A percentile compares a stretch with the other conserved stretches of the same genome.
Evolutionary conservation across 1,140 invertebrate species (phyloP).

Genomic region (Marisa cornuarietis): DNA sequence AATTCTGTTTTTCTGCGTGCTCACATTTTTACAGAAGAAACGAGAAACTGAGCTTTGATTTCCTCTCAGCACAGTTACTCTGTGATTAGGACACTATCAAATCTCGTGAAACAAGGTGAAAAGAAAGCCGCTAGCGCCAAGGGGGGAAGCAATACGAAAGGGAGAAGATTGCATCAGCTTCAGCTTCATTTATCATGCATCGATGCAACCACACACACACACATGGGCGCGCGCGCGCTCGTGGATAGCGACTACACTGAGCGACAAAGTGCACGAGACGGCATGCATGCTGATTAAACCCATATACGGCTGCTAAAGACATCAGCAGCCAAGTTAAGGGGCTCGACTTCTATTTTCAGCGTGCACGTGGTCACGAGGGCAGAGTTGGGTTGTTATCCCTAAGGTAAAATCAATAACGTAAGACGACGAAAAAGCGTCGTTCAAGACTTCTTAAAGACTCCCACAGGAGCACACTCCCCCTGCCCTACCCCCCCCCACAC

Average conservation of each 20-base stretch:
- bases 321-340: background rate
- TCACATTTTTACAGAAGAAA: too few relatives aligned
- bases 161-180: background rate
- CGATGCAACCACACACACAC: background rate
- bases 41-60: too few relatives aligned
- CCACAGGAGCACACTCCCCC: background rate
- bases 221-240: background rate
- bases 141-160: background rate
- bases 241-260: slow-evolving; percentile 1
- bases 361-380: background rate
- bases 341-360: background rate
- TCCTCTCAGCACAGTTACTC: background rate
- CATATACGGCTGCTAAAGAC: background rate
- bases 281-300: background rate
- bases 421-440: background rate
- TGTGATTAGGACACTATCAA: background rate
- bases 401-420: background rate
- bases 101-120: background rate
- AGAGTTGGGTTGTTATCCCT: too few relatives aligned
- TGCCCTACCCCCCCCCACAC: background rate
- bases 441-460: too few relatives aligned
- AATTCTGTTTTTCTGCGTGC: too few relatives aligned
- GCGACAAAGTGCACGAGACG: background rate
- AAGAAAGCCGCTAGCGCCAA: background rate
- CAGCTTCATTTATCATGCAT: background rate